These are phyloP conservation scores for Margaritifera margaritifera DNA, from an alignment of 2,888 invertebrate species.

Conservation along the genomic window DNA sequence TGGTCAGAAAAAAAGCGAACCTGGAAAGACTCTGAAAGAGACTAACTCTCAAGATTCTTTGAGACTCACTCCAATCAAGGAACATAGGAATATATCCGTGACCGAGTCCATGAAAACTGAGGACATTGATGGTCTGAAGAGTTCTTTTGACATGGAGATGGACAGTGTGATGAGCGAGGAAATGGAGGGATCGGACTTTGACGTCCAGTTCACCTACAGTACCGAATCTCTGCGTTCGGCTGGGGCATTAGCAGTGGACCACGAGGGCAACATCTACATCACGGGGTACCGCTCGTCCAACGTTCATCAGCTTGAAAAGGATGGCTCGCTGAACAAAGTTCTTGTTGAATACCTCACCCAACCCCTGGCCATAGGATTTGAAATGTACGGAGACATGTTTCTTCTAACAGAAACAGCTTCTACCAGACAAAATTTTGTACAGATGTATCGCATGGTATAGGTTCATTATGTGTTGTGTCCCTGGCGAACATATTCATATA, in stretches of 20 bases:
- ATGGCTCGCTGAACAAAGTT: slow-evolving; percentile 34
- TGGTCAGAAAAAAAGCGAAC: too few species aligned
- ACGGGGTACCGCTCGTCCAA: slow-evolving; percentile 35
- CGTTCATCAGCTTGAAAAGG: slow-evolving; percentile 35
- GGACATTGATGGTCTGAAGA: slow-evolving; percentile 26
- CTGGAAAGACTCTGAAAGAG: too few species aligned
- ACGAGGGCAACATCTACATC: slow-evolving; percentile 41
- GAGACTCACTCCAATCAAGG: slow-evolving; percentile 21
- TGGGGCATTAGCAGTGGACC: slow-evolving; percentile 36
- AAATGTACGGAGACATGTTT: slow-evolving; percentile 34
- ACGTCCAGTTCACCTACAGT: slow-evolving; percentile 35
- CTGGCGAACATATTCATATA: too few species aligned
- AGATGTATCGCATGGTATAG: slow-evolving; percentile 31
- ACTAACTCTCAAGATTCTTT: slow-evolving; percentile 1
- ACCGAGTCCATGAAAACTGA: slow-evolving; percentile 29
- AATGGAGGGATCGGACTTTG: slow-evolving; percentile 30
- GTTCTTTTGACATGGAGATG: slow-evolving; percentile 26
- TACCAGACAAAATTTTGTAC: slow-evolving; percentile 31
- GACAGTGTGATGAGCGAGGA: slow-evolving; percentile 13
- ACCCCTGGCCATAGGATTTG: slow-evolving; percentile 29
- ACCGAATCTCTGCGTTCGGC: slow-evolving; percentile 39
- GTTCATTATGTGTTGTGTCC: background rate
- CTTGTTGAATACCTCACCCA: slow-evolving; percentile 32
- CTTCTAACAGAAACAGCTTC: slow-evolving; percentile 36
- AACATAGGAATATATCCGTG: slow-evolving; percentile 25